Base-by-base conservation (phyloP, 2,888 invertebrate species). In the Portevinia maculata region DNA sequence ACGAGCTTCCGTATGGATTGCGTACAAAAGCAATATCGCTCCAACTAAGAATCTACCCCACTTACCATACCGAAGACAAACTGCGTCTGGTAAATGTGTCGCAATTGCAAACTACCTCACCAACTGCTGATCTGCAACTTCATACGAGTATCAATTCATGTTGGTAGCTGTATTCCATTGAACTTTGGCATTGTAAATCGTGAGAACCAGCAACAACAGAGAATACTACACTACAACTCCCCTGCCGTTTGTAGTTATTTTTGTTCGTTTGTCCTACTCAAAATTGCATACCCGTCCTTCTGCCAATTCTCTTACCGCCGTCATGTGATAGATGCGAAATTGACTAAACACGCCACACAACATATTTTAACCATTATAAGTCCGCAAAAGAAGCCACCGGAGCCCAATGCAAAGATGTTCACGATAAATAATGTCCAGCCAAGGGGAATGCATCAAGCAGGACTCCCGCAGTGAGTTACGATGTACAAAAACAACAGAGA, bases 351-450 rank as follows among this genome's bases (percentile, higher is more conserved):
- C 59, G 76, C 76, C 64, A 71, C 52, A 9, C 15, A 28, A 59
- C 62, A 64, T 19, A 64, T 73, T 48, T 53, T 71, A 5, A 34
- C 67, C n/a, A n/a, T n/a, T n/a, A n/a, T n/a, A n/a, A n/a, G n/a
- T n/a, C n/a, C 67, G 71, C 67, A 48, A 67, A 71, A 83, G 78
- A 78, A 83, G 78, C 83, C 71, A 65, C 53, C 44, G 30, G 30
- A 74, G 78, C 55, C 32, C 57, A 60, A 55, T 65, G 65, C 65
- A 70, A 62, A 78, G 71, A 83, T 78, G 71, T 78, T 73, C 71
- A 83, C 83, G 62, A 83, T 83, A 73, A 83, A 83, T 78, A 73
- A 83, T 78, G 67, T 73, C 71, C 83, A 83, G 71, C 73, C 65
- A 55, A 41, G 28, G 65, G 73, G 78, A 83, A 73, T 78, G 65